phyloP scores from a whole-genome alignment of 2,797 vertebrate species.

The Poecilia wingei region DNA sequence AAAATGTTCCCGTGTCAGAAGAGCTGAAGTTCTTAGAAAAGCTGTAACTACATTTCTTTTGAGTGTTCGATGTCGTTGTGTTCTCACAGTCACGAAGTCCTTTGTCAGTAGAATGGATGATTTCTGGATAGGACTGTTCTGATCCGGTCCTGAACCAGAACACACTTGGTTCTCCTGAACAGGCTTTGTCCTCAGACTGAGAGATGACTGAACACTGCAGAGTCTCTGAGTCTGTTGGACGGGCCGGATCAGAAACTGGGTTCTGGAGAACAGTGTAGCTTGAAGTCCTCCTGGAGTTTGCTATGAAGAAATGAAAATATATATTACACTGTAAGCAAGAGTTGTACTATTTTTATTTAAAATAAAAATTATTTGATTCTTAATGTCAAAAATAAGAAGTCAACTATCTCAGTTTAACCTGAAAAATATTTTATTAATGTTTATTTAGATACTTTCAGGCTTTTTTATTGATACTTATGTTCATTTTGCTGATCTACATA shows the following conservation, averaged over 20 bases:
- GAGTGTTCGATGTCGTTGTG: background rate
- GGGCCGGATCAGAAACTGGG: background rate
- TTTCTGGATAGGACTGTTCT: background rate
- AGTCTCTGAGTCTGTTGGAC: conserved; percentile 8
- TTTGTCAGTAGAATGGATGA: background rate
- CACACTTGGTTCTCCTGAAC: background rate
- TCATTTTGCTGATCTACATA: background rate
- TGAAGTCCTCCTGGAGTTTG: background rate
- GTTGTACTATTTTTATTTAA: background rate
- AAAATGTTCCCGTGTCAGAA: background rate
- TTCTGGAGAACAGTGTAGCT: background rate
- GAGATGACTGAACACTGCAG: conserved; percentile 31
- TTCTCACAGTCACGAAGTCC: background rate
- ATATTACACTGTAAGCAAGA: background rate
- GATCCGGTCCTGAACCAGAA: background rate
- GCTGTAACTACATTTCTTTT: conserved; percentile 2
- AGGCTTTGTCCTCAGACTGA: background rate
- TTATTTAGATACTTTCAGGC: background rate
- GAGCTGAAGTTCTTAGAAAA: background rate
- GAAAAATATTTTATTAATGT: background rate
- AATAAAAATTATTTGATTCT: background rate
- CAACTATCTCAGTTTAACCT: background rate
- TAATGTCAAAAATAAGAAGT: background rate
- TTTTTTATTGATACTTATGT: background rate
- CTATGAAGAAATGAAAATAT: background rate